These are phyloP conservation scores for Typhlichthys subterraneus DNA, from an alignment of 2,797 vertebrate species.

Conservation along the genomic window DNA sequence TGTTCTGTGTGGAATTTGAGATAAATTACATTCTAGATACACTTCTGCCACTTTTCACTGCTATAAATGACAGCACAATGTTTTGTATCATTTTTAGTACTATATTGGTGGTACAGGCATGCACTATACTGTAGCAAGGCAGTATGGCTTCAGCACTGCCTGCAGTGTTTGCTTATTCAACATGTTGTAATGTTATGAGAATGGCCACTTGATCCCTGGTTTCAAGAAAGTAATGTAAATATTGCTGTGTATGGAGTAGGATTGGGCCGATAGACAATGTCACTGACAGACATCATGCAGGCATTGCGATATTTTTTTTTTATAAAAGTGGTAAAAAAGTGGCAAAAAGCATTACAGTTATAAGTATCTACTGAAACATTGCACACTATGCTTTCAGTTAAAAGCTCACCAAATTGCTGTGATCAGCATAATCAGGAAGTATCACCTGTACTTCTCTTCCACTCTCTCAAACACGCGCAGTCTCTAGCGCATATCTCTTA, in stretches of 20 bases:
- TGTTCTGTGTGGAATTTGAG: neutral
- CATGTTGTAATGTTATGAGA: conserved; percentile 73
- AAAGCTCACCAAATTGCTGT: too few relatives aligned
- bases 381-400: too few relatives aligned
- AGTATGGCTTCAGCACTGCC: conserved; percentile 44
- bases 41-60: conserved; percentile 25
- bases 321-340: too few relatives aligned
- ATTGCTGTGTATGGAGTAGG: conserved; percentile 65
- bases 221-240: conserved; percentile 75
- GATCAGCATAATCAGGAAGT: too few relatives aligned
- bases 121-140: conserved; percentile 2
- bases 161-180: conserved; percentile 75
- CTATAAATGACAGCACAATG: conserved; percentile 20
- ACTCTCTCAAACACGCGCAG: too few relatives aligned
- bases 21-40: conserved; percentile 26
- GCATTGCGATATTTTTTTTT: too few relatives aligned
- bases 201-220: conserved; percentile 54
- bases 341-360: too few relatives aligned
- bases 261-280: conserved; percentile 4
- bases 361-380: too few relatives aligned
- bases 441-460: too few relatives aligned
- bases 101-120: conserved; percentile 22
- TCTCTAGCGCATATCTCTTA: too few relatives aligned
- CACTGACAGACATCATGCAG: too few relatives aligned
- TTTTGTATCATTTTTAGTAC: conserved; percentile 29